These are phyloP conservation scores for Caretta caretta DNA, from an alignment of 2,113 vertebrate species.

Conservation along the genomic window DNA sequence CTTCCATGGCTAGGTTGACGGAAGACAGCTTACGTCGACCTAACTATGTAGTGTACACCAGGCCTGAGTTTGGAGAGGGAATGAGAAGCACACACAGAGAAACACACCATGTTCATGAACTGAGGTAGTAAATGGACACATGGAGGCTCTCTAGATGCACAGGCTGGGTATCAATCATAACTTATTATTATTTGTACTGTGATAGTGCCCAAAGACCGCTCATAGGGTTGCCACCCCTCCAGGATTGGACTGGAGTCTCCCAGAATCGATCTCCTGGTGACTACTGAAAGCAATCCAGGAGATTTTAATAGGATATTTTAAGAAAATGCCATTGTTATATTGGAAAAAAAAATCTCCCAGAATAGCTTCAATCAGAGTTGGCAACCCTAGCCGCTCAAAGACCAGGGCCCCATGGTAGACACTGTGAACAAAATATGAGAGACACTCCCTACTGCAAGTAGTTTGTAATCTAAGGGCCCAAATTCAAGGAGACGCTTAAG, in stretches of 20 bases:
- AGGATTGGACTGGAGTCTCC: too few species aligned
- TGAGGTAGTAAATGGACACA: neutral
- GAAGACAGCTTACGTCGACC: neutral
- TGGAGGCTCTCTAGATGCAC: neutral
- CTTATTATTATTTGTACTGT: neutral
- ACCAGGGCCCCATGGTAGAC: rapidly evolving
- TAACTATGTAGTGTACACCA: neutral
- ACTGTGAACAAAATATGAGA: neutral
- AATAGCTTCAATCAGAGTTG: too few species aligned
- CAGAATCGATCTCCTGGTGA: too few species aligned
- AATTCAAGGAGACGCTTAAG: neutral
- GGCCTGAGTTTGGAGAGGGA: neutral
- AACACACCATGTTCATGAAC: neutral
- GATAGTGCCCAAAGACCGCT: neutral
- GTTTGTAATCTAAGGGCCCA: neutral
- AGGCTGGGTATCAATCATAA: neutral
- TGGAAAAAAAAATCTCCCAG: too few species aligned
- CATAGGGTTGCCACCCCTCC: neutral
- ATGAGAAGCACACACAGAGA: neutral
- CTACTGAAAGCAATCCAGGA: too few species aligned
- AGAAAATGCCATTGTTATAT: too few species aligned
- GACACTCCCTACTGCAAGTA: neutral
- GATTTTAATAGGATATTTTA: too few species aligned
- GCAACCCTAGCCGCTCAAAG: neutral
- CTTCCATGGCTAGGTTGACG: neutral